Evolutionary conservation across 1,140 invertebrate genomes (phyloP), one percentile per base, ranked within the genome.

Genomic region (Acromyrmex heyeri): DNA sequence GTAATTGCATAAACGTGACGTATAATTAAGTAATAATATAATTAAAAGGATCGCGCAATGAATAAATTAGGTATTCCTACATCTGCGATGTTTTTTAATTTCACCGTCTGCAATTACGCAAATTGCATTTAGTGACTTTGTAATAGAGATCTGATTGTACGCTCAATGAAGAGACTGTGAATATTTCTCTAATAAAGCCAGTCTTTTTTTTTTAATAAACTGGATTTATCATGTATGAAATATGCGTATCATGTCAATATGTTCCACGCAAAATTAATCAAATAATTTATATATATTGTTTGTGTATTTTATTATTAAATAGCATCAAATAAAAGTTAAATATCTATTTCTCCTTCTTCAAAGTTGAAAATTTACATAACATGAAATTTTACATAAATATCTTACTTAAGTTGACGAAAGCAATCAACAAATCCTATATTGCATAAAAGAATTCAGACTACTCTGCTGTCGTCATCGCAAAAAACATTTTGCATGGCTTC

Each of bases 401-500:
- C 34, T 44, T 38, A 81, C 0, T 79, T 55, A 55, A 50, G 18
- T 38, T 69, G 62, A 27, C 50, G 8, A 79, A 67, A n/a, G 44
- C 48, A 55, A 57, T 69, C 62, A 50, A 38, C 34, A 57, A 81
- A 81, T 59, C 21, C 50, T 34, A 12, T 3, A 50, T 89, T 86
- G 82, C 75, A 88, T 88, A 88, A 88, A 88, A 79, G 75, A 88
- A 88, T 55, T 86, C 62, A 89, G 87, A 67, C 75, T 89, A 76
- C 82, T 1, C 18, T 21, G 44, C n/a, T 88, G 75, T n/a, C 75
- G 75, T 88, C 88, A 79, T 50, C 59, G 75, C 24, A 53, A 70
- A 70, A 59, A 10, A 81, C 8, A 59, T 81, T 24, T 30, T 3
- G 1, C 44, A 30, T 18, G 18, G 50, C 16, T 81, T 69, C 10